Evolutionary conservation across 2,113 vertebrate genomes (phyloP), one percentile per base, ranked within the genome.

Genomic region (Xenus cinereus): DNA sequence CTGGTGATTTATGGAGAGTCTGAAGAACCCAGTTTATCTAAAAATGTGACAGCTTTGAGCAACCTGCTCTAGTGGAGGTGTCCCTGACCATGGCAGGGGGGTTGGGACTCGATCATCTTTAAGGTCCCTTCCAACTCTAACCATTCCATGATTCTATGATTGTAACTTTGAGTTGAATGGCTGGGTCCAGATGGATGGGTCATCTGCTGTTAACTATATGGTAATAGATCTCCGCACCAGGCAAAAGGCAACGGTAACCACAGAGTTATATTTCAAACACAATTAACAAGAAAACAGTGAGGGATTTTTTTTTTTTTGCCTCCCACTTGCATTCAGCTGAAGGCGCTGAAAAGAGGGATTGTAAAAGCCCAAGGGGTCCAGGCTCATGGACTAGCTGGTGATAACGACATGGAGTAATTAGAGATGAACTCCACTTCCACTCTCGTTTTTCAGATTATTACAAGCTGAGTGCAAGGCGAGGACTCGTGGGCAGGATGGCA

Each of bases 391-490:
- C 60, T 54, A 39, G 84, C 86, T 93, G 84, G 80, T 95, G 95
- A 94, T 95, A 95, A 94, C 28, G 4, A 84, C 22, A 12, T 92
- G 91, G 84, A 92, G 80, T 96, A 92, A 93, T 92, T 93, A 93
- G 90, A 90, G 66, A 81, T 92, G 96, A 97, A 89, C 92, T 94
- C 53, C 84, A 89, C 90, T 95, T 96, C 95, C 80, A 93, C 60
- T 94, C 96, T 92, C 5, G 71, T 90, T 95, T 97, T 82, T 95
- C 94, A 93, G 62, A 92, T 97, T 89, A 46, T 75, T 93, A 90
- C 95, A 93, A 94, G 85, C 53, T 10, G 79, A 64, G 78, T 1
- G 57, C 46, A 10, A 80, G 62, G 67, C 45, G 3, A 92, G 90
- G 89, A 41, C 92, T 91, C 3, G 8, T 80, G 84, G 92, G 96